A percentile compares a stretch with the other conserved stretches of the same genome.
phyloP scores from a whole-genome alignment of 2,797 vertebrate genomes.

The Linurgus olivaceus region DNA sequence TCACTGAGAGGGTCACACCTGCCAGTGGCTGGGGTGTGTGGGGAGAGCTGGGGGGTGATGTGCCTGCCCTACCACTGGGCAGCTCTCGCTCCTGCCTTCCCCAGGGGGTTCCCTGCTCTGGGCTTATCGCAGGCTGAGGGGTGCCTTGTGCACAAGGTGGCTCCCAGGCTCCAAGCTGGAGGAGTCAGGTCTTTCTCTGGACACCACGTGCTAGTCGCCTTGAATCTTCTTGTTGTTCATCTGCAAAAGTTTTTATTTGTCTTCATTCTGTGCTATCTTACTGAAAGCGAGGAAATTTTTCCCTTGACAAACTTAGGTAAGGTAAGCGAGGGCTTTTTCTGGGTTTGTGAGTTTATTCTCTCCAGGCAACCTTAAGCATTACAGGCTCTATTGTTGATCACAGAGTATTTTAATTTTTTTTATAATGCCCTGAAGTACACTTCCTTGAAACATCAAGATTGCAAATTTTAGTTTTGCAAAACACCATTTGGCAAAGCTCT shows the following conservation, averaged over 20 bases:
- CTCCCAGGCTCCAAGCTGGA: neutral
- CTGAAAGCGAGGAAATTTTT: neutral
- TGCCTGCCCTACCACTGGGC: neutral
- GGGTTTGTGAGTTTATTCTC: neutral
- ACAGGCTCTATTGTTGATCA: neutral
- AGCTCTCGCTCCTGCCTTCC: neutral
- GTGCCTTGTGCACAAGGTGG: neutral
- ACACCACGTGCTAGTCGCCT: neutral
- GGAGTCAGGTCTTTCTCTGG: neutral
- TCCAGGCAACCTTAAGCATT: neutral
- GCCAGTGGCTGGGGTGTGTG: neutral
- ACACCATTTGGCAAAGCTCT: neutral
- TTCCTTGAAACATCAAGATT: neutral
- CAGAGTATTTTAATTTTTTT: neutral
- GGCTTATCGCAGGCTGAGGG: accelerated
- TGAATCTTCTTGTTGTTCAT: neutral
- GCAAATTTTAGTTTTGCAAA: neutral
- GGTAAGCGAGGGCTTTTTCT: neutral
- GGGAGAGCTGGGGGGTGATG: neutral
- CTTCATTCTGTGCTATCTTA: neutral
- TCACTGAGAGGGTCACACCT: neutral
- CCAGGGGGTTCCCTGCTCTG: accelerated
- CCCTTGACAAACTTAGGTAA: neutral
- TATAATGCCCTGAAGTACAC: neutral
- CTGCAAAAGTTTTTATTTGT: neutral